phyloP scores from a whole-genome alignment of 1,140 invertebrate genomes.

The Lamellibrachia luymesi region DNA sequence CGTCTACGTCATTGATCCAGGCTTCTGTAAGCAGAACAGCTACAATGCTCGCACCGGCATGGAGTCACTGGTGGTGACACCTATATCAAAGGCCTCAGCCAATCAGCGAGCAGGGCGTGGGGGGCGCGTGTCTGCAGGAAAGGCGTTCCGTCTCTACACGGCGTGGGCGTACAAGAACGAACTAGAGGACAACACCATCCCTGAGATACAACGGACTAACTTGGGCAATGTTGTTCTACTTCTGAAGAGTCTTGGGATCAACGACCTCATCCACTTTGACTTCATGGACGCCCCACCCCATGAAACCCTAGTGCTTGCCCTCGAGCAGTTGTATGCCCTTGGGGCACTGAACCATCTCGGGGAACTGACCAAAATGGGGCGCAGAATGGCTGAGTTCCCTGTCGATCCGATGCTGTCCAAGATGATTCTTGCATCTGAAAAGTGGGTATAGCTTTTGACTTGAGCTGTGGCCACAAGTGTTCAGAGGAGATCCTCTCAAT shows the following conservation, averaged over 20 bases:
- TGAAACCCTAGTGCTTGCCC: constrained; percentile 88
- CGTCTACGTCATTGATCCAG: constrained; percentile 98
- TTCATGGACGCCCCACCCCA: constrained; percentile 97
- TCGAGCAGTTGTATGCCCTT: constrained; percentile 96
- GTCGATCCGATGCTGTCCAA: constrained; percentile 99
- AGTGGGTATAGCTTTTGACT: constrained; percentile 60
- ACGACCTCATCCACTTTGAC: constrained; percentile 97
- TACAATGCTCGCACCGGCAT: constrained; percentile 98
- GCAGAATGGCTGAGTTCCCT: constrained; percentile 99
- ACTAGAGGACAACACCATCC: constrained; percentile 95
- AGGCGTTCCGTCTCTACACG: constrained; percentile 92
- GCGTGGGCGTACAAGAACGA: constrained; percentile 95
- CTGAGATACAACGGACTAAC: constrained; percentile 67
- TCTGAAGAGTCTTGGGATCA: constrained; percentile 67
- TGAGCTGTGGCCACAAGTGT: constrained; percentile 74
- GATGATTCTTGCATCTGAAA: constrained; percentile 96
- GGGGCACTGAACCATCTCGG: constrained; percentile 98
- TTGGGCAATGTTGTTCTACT: constrained; percentile 58
- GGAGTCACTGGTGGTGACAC: constrained; percentile 96
- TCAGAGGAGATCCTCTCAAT: constrained; percentile 55
- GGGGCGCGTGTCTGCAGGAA: constrained; percentile 67
- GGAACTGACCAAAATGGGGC: constrained; percentile 91
- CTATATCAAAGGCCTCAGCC: constrained; percentile 80
- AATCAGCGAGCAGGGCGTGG: constrained; percentile 56
- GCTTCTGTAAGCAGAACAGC: constrained; percentile 98